These are phyloP conservation scores for Scaeva pyrastri DNA, from an alignment of 2,888 invertebrate genomes.

Conservation along the genomic window DNA sequence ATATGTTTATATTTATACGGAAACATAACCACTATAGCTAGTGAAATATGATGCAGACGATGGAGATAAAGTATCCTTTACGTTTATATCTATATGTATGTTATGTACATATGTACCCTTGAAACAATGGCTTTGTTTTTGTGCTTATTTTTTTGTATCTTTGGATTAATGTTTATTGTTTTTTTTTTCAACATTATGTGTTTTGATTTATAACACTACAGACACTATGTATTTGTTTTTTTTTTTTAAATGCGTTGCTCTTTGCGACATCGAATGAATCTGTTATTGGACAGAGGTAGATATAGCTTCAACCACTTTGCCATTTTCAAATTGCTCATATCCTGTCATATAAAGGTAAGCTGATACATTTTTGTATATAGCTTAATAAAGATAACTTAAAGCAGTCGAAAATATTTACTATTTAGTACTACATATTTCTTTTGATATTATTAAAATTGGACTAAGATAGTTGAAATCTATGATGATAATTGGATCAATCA, in stretches of 20 bases:
- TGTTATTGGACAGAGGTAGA: not conserved
- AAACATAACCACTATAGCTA: slow-evolving; percentile 28
- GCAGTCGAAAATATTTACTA: too few species aligned
- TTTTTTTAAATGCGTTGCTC: slow-evolving; percentile 57
- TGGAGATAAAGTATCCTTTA: slow-evolving; percentile 69
- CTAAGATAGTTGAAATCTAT: too few species aligned
- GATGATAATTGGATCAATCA: too few species aligned
- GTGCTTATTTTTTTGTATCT: slow-evolving; percentile 36
- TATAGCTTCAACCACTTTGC: not conserved
- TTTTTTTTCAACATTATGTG: slow-evolving; percentile 30
- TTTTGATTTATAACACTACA: slow-evolving; percentile 57
- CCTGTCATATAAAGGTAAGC: too few species aligned
- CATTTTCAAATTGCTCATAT: not conserved
- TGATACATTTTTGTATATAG: too few species aligned
- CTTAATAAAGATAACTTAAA: too few species aligned
- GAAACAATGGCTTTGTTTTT: slow-evolving; percentile 68
- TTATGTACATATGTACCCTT: slow-evolving; percentile 69
- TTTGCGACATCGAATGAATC: slow-evolving; percentile 32
- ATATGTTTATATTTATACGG: slow-evolving; percentile 7
- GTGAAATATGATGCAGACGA: slow-evolving; percentile 60
- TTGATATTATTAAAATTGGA: too few species aligned
- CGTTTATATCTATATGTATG: too few species aligned
- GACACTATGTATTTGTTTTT: slow-evolving; percentile 60
- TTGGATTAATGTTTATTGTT: slow-evolving; percentile 57
- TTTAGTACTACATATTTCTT: too few species aligned